Evolutionary conservation across 2,888 invertebrate genomes (phyloP).

Genomic region (Branchipolynoe longqiensis): DNA sequence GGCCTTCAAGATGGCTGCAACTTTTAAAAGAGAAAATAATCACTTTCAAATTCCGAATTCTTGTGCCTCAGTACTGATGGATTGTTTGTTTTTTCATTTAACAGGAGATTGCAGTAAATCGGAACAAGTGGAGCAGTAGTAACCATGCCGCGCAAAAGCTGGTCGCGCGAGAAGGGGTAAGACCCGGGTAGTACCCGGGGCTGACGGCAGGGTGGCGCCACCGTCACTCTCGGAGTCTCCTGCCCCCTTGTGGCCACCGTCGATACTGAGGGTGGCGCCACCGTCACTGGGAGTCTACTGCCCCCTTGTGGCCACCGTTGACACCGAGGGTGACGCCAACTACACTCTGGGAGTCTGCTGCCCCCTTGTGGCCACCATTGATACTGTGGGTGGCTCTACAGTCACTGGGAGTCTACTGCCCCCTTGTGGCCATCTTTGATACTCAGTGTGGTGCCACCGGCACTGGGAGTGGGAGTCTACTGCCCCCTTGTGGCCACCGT

Average conservation of each 20-base stretch:
- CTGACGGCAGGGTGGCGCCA: conserved; percentile 28
- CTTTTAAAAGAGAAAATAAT: too few species aligned
- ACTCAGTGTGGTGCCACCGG: neutral
- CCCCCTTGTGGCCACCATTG: conserved; percentile 13
- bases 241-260: conserved; percentile 10
- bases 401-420: too few species aligned
- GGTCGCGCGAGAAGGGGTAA: conserved; percentile 38
- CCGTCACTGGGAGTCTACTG: too few species aligned
- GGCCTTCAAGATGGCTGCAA: too few species aligned
- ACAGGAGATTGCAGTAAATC: conserved; percentile 4
- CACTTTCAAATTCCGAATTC: too few species aligned
- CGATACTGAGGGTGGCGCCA: too few species aligned
- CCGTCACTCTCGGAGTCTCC: conserved; percentile 13
- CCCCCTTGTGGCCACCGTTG: conserved; percentile 30
- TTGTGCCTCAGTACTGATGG: too few species aligned
- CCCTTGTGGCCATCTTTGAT: conserved; percentile 17
- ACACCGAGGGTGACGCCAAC: neutral
- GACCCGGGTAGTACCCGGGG: conserved; percentile 18
- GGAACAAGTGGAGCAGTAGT: neutral
- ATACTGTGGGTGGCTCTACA: too few species aligned
- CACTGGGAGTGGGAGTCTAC: conserved; percentile 13
- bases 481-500: conserved; percentile 10
- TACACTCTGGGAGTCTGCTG: conserved; percentile 23
- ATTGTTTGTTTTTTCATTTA: conserved; percentile 22
- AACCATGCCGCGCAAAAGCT: neutral